Evolutionary conservation across 1,140 invertebrate genomes (phyloP), one percentile per base, ranked within the genome.

Genomic region (Cydia strobilella): DNA sequence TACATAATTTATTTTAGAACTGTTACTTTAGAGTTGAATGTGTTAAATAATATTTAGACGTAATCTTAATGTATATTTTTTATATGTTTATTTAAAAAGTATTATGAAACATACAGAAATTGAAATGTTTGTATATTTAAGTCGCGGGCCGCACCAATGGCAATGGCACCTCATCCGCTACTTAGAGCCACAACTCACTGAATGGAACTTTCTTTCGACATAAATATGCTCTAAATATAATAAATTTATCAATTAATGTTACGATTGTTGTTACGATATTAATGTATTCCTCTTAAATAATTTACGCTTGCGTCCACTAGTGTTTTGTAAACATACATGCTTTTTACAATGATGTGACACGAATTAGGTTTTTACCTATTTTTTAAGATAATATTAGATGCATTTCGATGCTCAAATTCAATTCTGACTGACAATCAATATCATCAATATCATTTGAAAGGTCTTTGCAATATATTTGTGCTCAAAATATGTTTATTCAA

Each of bases 31-130:
- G 82, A 87, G 84, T 88, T 89, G 80, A 89, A 84, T 88, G 82
- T 88, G 84, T 89, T 89, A 83, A 85, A 85, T 89, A 88, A 89
- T 89, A 80, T 87, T 87, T 83, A 88, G 84, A 83, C 82, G 83
- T 89, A 87, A 85, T 89, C 85, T 86, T 82, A 87, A 91, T 86
- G 88, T 91, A 89, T 90, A 90, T 69, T 91, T 90, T 90, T 89
- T 90, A 89, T 89, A 90, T 87, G 77, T 88, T 90, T 88, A 88
- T 89, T 89, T 89, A 86, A 83, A 83, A 88, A 89, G 82, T 87
- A 90, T 88, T 87, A 88, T 82, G 86, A 85, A 80, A 73, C 72
- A 77, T 83, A 86, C 73, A 80, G 80, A 81, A 78, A 85, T 83
- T 82, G 77, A 77, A 72, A 72, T 12, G 42, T 42, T 72, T 71